Percentiles rank a stretch among this genome's conserved stretches.
These are phyloP conservation scores for Apotomis capreana DNA, from an alignment of 2,888 invertebrate genomes.

Conservation along the genomic window DNA sequence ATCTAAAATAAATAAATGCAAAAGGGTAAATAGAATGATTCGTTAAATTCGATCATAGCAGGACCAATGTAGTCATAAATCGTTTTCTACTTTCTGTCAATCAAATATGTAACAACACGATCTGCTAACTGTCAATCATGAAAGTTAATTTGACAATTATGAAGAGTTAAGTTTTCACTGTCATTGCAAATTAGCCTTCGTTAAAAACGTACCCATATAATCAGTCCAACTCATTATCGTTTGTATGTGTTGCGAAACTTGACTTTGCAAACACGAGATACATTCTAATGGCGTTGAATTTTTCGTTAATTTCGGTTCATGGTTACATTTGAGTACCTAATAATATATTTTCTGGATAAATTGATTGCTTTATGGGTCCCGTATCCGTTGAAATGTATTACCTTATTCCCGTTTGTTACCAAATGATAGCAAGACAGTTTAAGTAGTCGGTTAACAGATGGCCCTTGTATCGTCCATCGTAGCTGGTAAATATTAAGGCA, in stretches of 20 bases:
- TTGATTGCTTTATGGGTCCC: no score
- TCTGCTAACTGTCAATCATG: constrained; percentile 11
- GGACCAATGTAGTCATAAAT: not conserved
- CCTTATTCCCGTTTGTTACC: no score
- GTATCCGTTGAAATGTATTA: no score
- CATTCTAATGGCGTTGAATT: constrained; percentile 19
- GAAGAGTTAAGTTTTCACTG: constrained; percentile 4
- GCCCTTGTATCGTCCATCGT: no score
- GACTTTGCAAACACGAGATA: constrained; percentile 19
- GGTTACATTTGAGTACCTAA: not conserved
- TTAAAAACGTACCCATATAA: constrained; percentile 20
- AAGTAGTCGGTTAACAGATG: no score
- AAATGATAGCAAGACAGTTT: no score
- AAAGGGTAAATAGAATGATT: not conserved
- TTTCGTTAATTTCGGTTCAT: constrained; percentile 5
- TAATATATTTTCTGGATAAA: no score
- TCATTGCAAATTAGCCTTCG: constrained; percentile 19
- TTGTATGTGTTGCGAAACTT: constrained; percentile 16
- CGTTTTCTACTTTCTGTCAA: not conserved
- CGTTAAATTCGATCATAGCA: not conserved
- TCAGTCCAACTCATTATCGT: constrained; percentile 18
- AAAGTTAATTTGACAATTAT: constrained; percentile 10
- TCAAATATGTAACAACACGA: not conserved
- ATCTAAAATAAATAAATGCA: no score
- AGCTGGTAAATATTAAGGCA: no score